Conservation (phyloP, 2,888 invertebrate genomes). For the Taenaris catops region DNA sequence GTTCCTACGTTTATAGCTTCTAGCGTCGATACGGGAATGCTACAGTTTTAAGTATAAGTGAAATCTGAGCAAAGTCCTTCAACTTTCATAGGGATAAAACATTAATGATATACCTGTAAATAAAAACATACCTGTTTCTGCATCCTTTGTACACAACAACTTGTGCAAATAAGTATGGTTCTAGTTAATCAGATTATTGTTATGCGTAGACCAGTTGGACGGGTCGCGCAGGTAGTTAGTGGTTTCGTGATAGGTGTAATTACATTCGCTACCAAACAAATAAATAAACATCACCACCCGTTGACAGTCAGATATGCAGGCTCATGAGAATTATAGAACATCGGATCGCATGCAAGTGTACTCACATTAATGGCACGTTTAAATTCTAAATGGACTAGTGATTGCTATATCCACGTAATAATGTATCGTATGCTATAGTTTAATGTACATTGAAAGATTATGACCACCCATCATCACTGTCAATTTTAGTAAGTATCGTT, state of each 20-base stretch:
- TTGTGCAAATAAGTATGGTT: conserved; percentile 41
- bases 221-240: conserved; percentile 33
- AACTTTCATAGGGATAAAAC: too few species aligned
- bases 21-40: too few species aligned
- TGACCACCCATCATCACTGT: too few species aligned
- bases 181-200: conserved; percentile 64
- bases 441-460: too few species aligned
- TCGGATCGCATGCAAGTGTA: not conserved
- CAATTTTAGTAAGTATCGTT: too few species aligned
- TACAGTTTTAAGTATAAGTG: too few species aligned
- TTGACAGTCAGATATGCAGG: conserved; percentile 44
- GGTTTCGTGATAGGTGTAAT: conserved; percentile 53
- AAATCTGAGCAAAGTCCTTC: too few species aligned
- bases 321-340: conserved; percentile 14
- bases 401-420: not conserved
- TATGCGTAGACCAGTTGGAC: conserved; percentile 50
- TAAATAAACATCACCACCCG: conserved; percentile 54
- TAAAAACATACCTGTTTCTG: too few species aligned
- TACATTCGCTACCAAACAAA: conserved; percentile 57
- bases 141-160: too few species aligned
- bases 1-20: too few species aligned
- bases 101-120: too few species aligned
- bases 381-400: not conserved
- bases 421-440: too few species aligned
- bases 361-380: not conserved